Percentiles rank a stretch among this genome's conserved stretches.
Conservation (phyloP, 2,888 invertebrate species). For the Torymus texanus region DNA sequence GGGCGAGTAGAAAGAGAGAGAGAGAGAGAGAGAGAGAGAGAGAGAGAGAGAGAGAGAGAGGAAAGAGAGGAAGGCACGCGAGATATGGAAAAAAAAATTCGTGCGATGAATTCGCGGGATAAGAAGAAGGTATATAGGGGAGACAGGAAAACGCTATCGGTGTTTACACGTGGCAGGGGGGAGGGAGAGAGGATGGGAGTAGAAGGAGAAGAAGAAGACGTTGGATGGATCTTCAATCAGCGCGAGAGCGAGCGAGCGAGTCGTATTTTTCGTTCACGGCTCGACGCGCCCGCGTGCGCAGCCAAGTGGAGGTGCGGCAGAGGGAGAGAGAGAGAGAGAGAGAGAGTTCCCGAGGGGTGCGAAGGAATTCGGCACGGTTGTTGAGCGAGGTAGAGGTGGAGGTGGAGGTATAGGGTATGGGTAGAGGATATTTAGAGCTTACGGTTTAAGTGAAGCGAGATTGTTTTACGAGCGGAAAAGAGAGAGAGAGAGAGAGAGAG, state of each 20-base stretch:
- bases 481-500: too few relatives aligned
- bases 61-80: too few relatives aligned
- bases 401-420: too few relatives aligned
- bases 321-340: not conserved
- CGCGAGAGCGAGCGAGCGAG: not conserved
- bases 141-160: too few relatives aligned
- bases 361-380: not conserved
- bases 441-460: too few relatives aligned
- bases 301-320: not conserved
- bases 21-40: not conserved
- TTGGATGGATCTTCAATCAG: constrained; percentile 52
- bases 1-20: not conserved
- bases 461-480: too few relatives aligned
- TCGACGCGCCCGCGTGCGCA: too few relatives aligned
- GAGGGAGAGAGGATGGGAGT: too few relatives aligned
- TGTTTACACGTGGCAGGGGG: too few relatives aligned
- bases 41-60: not conserved
- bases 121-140: too few relatives aligned
- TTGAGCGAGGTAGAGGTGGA: too few relatives aligned
- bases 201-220: constrained; percentile 35
- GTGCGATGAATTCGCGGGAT: not conserved
- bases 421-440: too few relatives aligned
- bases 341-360: not conserved
- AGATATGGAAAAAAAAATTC: not conserved
- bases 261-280: not conserved